Base-by-base conservation (phyloP, 2,113 vertebrate genomes). In the Mugil cephalus region DNA sequence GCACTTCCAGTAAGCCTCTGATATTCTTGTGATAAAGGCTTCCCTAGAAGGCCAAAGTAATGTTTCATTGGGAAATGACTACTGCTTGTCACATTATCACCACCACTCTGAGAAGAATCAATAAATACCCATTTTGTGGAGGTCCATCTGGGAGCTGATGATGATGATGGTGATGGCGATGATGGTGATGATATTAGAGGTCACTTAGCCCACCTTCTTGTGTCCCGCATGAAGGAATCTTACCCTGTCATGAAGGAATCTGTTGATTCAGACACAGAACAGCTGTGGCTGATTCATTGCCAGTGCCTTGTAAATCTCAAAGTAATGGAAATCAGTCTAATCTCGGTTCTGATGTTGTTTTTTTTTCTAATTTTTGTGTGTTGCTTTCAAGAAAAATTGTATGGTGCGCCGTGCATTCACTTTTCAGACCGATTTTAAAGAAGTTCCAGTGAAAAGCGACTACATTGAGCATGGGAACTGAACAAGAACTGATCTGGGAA, bases 71-170 rank as follows among this genome's bases (percentile, higher is more conserved):
- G 83, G 82, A 88, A 90, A 87, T 89, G 87, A 88, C 88, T 87
- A 77, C 84, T 88, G 83, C 89, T 91, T 91, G 89, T 91, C 89
- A 88, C 80, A 91, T 87, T 90, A 90, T 88, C 86, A 87, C 75
- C 75, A 84, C 34, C 82, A 87, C 80, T 87, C 70, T 80, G 75
- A 79, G 48, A 77, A 76, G 74, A 80, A 75, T 69, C 78, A 87
- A 90, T 90, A 87, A 87, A 89, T 91, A 91, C 58, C 79, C 79
- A 90, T 89, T 87, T 85, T 59, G 55, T 71, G 61, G 59, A 86
- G 74, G 63, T 78, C 78, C 81, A 76, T 85, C 74, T 74, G 74
- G 62, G 69, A 80, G 38, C 36, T 70, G 61, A 68, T 74, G 63
- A n/a, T 73, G 64, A 0, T 71, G 64, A 0, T 54, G 40, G n/a